Percentiles rank a stretch among this genome's conserved stretches.
Conservation (phyloP, 2,888 invertebrate species). For the Spatulosminthurus flaviceps region DNA sequence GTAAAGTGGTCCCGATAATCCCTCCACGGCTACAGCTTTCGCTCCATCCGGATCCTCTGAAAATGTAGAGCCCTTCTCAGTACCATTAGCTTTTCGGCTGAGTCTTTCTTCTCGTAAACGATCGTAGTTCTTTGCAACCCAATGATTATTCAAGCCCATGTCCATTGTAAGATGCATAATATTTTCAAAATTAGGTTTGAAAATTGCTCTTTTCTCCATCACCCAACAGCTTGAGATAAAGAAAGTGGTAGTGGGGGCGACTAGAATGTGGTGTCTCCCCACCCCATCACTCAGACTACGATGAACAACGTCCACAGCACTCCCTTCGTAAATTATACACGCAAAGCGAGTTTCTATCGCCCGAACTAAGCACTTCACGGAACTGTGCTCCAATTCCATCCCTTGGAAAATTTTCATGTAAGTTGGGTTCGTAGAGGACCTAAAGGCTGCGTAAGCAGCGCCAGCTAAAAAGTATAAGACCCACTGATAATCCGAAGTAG, state of each 20-base stretch:
- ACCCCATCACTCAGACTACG: conserved; percentile 55
- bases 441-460: conserved; percentile 58
- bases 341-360: conserved; percentile 48
- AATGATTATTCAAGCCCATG: conserved; percentile 37
- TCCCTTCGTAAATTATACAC: conserved; percentile 60
- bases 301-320: conserved; percentile 55
- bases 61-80: conserved; percentile 42
- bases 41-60: conserved; percentile 25
- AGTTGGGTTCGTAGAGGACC: conserved; percentile 57
- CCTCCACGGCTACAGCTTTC: conserved; percentile 34
- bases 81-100: background rate
- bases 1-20: conserved; percentile 49
- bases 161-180: conserved; percentile 41
- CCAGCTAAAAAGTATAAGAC: conserved; percentile 57
- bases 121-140: conserved; percentile 41
- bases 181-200: conserved; percentile 37
- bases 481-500: conserved; percentile 48
- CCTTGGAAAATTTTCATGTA: conserved; percentile 54
- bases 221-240: conserved; percentile 54
- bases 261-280: conserved; percentile 53
- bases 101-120: conserved; percentile 24
- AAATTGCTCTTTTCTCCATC: conserved; percentile 46
- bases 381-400: conserved; percentile 57
- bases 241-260: conserved; percentile 52
- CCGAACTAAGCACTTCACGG: conserved; percentile 54